Evolutionary conservation across 2,797 vertebrate species (phyloP), one percentile per base, ranked within the genome.

Genomic region (Lutjanus campechanus): DNA sequence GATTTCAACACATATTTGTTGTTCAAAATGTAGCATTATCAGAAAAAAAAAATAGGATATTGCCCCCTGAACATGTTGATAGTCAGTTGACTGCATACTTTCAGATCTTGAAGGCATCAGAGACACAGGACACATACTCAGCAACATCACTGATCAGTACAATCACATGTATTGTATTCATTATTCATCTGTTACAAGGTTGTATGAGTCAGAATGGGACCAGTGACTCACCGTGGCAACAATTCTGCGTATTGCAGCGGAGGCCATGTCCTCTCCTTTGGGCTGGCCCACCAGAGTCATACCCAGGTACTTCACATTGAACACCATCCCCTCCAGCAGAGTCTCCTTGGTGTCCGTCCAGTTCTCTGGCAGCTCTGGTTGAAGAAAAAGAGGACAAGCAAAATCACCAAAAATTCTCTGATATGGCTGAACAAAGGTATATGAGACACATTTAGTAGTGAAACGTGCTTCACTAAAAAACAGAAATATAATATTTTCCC

Each of bases 211-310:
- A 58, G 47, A 59, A 46, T 1, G 6, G 20, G 22, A 59, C 10
- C n/a, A 0, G 25, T 64, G 36, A 89, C 96, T 96, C 93, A 98
- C 97, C 88, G 86, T 98, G 86, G 96, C 88, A 40, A 97, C 92
- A 4, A 98, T 98, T 90, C 97, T 95, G 62, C 92, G 96, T 84
- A 98, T 97, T 80, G 97, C 97, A 0, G 96, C 95, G 0, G 97
- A 95, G 2, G 97, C 97, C 97, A 98, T 98, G 85, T 97, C 97
- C 84, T 98, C 97, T 85, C 97, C 97, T 94, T 97, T 97, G 58
- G 97, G 97, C 78, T 97, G 96, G 47, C 96, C 97, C 60, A 98
- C 97, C 87, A 98, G 90, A 0, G 97, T 98, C 97, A 98, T 97
- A n/a, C 97, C 97, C 78, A 98, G 91, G 83, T 97, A 98, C 82